Evolutionary conservation across 2,113 vertebrate genomes (phyloP).

Genomic region (Numida meleagris): DNA sequence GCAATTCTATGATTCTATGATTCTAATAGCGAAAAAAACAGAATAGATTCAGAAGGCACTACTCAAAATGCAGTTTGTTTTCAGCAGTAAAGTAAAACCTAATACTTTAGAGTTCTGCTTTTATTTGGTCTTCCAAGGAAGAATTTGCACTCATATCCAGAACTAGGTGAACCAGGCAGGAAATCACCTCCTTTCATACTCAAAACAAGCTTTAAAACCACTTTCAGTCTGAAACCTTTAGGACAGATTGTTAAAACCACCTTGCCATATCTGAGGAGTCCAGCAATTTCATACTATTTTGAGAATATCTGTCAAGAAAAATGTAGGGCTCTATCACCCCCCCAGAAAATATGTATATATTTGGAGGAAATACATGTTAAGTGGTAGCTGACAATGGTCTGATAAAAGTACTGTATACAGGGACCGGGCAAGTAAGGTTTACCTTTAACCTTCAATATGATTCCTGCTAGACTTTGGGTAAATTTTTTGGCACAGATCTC

Average conservation of each 20-base stretch:
- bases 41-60: not conserved
- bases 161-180: not conserved
- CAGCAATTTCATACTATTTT: not conserved
- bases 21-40: not conserved
- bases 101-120: not conserved
- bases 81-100: not conserved
- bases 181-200: not conserved
- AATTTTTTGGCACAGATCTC: not conserved
- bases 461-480: not conserved
- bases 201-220: not conserved
- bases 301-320: not conserved
- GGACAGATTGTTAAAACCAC: not conserved
- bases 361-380: not conserved
- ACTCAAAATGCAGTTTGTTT: not conserved
- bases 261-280: not conserved
- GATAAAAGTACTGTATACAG: not conserved
- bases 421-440: not conserved
- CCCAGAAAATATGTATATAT: not conserved
- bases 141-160: not conserved
- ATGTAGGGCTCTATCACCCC: not conserved
- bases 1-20: too few relatives aligned
- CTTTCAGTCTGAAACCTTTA: not conserved
- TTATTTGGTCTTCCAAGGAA: not conserved
- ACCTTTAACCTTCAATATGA: not conserved
- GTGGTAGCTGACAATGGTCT: not conserved